Evolutionary conservation across 2,113 vertebrate genomes (phyloP), one percentile per base, ranked within the genome.

Genomic region (Hippocampus abdominalis): DNA sequence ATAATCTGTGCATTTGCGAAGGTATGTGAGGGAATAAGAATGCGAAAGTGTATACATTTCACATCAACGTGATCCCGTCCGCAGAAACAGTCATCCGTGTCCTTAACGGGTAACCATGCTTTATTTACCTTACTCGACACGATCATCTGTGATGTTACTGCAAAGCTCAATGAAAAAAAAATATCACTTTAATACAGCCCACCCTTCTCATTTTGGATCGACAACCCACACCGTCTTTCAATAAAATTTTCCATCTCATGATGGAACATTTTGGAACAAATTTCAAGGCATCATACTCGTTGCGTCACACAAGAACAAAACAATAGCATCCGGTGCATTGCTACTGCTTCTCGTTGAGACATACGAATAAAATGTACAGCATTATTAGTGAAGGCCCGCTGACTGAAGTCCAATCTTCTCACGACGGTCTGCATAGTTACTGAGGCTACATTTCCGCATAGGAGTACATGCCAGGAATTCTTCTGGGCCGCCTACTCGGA

Each of bases 351-450:
- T 79, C 70, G 91, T 91, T 93, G 89, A 93, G 90, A 92, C 56
- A 64, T 91, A 89, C 79, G 60, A 71, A 78, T 79, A 76, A 88
- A 92, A 90, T 77, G 80, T 81, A 87, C 82, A 81, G 84, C 81
- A 84, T 91, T 88, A 90, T 91, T 92, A 0, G 89, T 86, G 78
- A 84, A 84, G 85, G 81, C 76, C 82, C 69, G 77, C 69, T 68
- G 73, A 78, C 81, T 84, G 73, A 75, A 78, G 87, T 90, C 71
- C 90, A 85, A 73, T 93, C 89, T 70, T 79, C 71, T 77, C 76
- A 72, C 78, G 86, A 93, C 93, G 82, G 92, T 89, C 91, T 82
- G 72, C 82, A 94, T 93, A 92, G 77, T 90, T 94, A 87, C 89
- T 88, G 84, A 82, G 89, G 80, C 73, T 59, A 85, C 29, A 77